A percentile compares a stretch with the other conserved stretches of the same genome.
phyloP scores from a whole-genome alignment of 2,888 invertebrate genomes.

The Calliphora vomitoria region DNA sequence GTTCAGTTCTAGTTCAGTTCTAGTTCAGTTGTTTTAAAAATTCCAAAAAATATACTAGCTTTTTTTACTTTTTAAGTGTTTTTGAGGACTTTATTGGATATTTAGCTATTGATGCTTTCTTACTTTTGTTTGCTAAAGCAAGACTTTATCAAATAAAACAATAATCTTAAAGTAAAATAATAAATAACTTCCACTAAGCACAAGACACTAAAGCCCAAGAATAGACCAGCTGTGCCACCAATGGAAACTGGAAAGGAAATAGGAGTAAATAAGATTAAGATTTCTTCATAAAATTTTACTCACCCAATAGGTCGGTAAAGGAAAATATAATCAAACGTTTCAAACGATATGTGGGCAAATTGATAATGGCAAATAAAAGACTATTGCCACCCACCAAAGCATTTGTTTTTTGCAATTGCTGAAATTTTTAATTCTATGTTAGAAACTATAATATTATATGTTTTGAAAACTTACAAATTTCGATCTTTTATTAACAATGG shows the following conservation, averaged over 20 bases:
- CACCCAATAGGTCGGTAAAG: constrained; percentile 83
- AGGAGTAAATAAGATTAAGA: too few species aligned
- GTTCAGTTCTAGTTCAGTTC: neutral
- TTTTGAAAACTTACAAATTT: constrained; percentile 55
- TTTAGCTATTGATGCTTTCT: neutral
- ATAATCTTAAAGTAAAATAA: constrained; percentile 88
- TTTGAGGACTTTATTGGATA: too few species aligned
- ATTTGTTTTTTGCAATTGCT: constrained; percentile 77
- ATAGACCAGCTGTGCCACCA: constrained; percentile 91
- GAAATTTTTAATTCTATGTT: neutral
- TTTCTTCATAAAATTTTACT: neutral
- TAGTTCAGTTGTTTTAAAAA: neutral
- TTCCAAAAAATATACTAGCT: neutral
- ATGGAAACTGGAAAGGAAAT: constrained; percentile 87
- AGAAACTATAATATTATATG: neutral
- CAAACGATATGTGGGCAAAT: constrained; percentile 76
- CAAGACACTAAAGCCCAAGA: constrained; percentile 91
- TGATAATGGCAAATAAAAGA: constrained; percentile 68
- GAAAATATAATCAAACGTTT: constrained; percentile 83
- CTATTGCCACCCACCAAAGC: constrained; percentile 79
- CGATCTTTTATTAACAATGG: constrained; percentile 63
- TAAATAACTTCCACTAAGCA: constrained; percentile 92
- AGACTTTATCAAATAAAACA: constrained; percentile 85
- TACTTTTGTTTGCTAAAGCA: neutral
- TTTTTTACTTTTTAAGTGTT: neutral